These are phyloP conservation scores for Zootoca vivipara DNA, from an alignment of 2,113 vertebrate genomes.

Conservation along the genomic window DNA sequence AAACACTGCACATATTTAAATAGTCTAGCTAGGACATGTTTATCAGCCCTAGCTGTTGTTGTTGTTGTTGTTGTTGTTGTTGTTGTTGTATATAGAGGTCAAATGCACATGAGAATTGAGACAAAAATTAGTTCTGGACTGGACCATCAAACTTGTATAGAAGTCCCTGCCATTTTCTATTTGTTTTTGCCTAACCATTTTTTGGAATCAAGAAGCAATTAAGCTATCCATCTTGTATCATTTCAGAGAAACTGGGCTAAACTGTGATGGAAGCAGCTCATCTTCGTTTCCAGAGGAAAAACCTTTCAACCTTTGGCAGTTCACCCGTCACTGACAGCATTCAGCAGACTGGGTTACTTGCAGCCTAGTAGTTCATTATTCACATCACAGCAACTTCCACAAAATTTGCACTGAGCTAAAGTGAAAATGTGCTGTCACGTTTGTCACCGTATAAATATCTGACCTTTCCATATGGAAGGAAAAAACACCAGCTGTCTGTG, in stretches of 20 bases:
- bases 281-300: constrained; percentile 6
- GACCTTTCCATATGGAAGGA: constrained; percentile 49
- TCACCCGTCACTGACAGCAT: constrained; percentile 8
- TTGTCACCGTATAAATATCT: constrained; percentile 39
- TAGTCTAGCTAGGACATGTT: neutral
- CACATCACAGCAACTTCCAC: constrained; percentile 30
- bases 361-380: constrained; percentile 40
- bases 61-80: too few relatives aligned
- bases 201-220: neutral
- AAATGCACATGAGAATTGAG: neutral
- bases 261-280: constrained; percentile 29
- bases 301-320: neutral
- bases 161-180: neutral
- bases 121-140: neutral
- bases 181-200: neutral
- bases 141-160: neutral
- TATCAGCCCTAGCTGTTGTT: neutral
- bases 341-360: constrained; percentile 50
- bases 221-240: neutral
- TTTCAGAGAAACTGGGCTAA: constrained; percentile 25
- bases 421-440: constrained; percentile 50
- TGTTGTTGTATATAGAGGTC: too few relatives aligned
- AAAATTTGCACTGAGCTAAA: constrained; percentile 45
- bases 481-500: constrained; percentile 27
- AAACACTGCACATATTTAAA: neutral